phyloP scores from a whole-genome alignment of 2,888 invertebrate species.

The Tenthredo amoena region DNA sequence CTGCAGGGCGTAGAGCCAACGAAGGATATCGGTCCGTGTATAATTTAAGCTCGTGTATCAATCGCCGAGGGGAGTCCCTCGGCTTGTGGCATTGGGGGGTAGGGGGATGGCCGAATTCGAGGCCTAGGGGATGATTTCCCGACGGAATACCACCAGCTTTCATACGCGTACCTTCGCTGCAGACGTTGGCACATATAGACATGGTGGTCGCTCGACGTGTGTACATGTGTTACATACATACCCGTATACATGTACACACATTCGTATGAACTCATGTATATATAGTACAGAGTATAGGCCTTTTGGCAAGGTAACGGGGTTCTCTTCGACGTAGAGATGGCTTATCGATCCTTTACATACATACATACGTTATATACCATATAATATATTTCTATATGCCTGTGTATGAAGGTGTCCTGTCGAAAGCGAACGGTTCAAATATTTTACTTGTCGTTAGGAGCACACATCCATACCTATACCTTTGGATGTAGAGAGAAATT shows the following conservation, averaged over 20 bases:
- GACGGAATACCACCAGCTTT: constrained; percentile 60
- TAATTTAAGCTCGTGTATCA: constrained; percentile 75
- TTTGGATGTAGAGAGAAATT: background rate
- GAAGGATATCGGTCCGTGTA: constrained; percentile 65
- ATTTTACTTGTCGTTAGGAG: background rate
- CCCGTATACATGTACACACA: background rate
- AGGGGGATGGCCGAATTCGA: constrained; percentile 60
- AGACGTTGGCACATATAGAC: background rate
- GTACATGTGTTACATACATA: background rate
- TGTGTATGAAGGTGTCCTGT: background rate
- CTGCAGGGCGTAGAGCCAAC: constrained; percentile 57
- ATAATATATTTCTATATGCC: background rate
- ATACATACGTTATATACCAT: background rate
- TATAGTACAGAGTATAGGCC: constrained; percentile 1
- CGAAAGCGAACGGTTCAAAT: background rate
- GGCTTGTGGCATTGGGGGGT: constrained; percentile 58
- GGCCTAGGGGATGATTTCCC: constrained; percentile 75
- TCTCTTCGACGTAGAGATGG: constrained; percentile 24
- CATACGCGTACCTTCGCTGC: background rate
- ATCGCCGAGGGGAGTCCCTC: constrained; percentile 67
- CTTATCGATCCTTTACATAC: constrained; percentile 32
- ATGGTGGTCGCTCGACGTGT: background rate
- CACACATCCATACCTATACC: background rate
- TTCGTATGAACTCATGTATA: background rate
- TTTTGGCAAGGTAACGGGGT: constrained; percentile 20